Percentiles rank a stretch among this genome's conserved stretches.
These are phyloP conservation scores for Axinella damicornis DNA, from an alignment of 37 sponge, comb jelly and placozoan species.

Conservation along the genomic window DNA sequence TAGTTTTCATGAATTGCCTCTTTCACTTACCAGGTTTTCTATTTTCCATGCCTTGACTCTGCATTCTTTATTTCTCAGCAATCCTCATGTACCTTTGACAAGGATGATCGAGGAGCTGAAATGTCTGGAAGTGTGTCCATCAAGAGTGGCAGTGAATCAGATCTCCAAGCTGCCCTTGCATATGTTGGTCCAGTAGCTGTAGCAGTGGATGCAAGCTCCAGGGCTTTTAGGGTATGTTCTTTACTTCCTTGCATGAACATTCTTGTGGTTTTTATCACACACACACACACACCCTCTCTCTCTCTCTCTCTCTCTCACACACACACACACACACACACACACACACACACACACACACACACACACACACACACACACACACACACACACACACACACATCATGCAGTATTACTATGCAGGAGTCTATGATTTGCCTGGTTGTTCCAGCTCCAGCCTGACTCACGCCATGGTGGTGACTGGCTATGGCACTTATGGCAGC, in stretches of 20 bases:
- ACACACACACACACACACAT: no score
- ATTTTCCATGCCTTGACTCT: no score
- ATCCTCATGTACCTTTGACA: slow-evolving; percentile 33
- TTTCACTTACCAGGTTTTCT: no score
- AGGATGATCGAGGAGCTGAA: slow-evolving; percentile 14
- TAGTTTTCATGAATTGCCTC: no score
- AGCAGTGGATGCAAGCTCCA: slow-evolving; percentile 53
- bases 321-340: no score
- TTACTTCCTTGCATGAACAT: no score
- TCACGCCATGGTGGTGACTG: slow-evolving; percentile 53
- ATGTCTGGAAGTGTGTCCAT: slow-evolving; percentile 41
- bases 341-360: no score
- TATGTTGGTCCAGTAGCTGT: slow-evolving; percentile 52
- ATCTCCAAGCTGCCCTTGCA: slow-evolving; percentile 51
- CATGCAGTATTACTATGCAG: slow-evolving; percentile 18
- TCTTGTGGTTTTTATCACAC: no score
- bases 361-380: no score
- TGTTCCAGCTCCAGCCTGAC: slow-evolving; percentile 22
- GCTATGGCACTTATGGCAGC: slow-evolving; percentile 41
- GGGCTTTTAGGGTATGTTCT: slow-evolving; percentile 47
- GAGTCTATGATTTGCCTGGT: background rate
- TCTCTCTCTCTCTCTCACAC: no score
- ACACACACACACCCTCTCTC: no score
- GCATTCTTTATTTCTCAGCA: no score
- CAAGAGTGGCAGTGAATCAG: slow-evolving; percentile 24